Percentiles rank a stretch among this genome's conserved stretches.
Conservation (phyloP, 1,140 invertebrate genomes). For the Schlechtendalia chinensis region DNA sequence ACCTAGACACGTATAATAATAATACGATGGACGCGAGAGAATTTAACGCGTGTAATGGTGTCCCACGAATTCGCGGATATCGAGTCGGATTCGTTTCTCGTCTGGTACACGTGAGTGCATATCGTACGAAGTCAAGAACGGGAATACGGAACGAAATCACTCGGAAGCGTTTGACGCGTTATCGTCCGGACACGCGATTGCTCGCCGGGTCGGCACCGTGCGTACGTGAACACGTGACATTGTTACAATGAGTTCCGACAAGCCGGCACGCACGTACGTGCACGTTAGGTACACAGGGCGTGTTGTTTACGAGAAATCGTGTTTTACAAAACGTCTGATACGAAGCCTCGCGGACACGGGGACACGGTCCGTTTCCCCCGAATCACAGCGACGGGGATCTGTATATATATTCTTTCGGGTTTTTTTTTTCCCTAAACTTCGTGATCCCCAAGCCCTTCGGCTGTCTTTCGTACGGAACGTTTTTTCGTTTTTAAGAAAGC, state of each 20-base stretch:
- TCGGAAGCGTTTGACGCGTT: neutral
- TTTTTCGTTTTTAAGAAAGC: conserved; percentile 1
- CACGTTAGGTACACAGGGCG: no score
- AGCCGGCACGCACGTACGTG: no score
- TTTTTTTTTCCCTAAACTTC: conserved; percentile 11
- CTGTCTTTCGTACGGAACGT: neutral
- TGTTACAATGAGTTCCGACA: neutral
- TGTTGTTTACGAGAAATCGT: neutral
- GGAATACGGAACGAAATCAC: neutral
- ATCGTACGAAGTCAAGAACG: no score
- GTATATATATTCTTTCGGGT: neutral
- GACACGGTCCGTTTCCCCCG: neutral
- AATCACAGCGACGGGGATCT: neutral
- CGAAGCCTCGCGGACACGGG: neutral
- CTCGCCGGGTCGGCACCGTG: neutral
- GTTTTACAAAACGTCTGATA: conserved; percentile 9
- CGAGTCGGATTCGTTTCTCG: neutral
- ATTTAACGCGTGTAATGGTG: no score
- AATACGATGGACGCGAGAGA: no score
- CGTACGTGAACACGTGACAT: neutral
- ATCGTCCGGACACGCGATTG: neutral
- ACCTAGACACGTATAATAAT: no score
- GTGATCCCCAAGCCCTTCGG: neutral
- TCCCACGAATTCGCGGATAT: no score
- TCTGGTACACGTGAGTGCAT: no score